These are phyloP conservation scores for Taphrorychus bicolor DNA, from an alignment of 2,888 invertebrate genomes.

Conservation along the genomic window DNA sequence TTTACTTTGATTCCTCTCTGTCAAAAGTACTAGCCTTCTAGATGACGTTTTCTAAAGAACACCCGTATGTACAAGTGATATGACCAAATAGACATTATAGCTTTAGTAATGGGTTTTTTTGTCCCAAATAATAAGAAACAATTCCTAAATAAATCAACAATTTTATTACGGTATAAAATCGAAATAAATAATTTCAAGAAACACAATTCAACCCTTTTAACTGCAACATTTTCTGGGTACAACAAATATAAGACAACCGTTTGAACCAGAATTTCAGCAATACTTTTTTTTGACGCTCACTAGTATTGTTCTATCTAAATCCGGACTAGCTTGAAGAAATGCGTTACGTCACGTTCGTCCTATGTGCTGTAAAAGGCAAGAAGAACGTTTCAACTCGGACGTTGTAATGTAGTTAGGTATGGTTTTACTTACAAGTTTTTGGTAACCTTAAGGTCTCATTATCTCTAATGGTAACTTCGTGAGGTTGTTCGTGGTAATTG, in stretches of 20 bases:
- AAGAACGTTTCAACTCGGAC: slow-evolving; percentile 13
- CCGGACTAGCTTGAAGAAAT: slow-evolving; percentile 13
- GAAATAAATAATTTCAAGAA: slow-evolving; percentile 40
- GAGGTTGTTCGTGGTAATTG: slow-evolving; percentile 79
- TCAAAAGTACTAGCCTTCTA: too few species aligned
- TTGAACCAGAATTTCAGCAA: slow-evolving; percentile 24
- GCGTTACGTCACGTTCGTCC: slow-evolving; percentile 50
- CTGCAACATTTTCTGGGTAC: slow-evolving; percentile 44
- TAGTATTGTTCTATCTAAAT: slow-evolving; percentile 8
- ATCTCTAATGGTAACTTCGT: slow-evolving; percentile 82
- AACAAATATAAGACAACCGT: slow-evolving; percentile 26
- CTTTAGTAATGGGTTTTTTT: too few species aligned
- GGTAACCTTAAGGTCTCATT: slow-evolving; percentile 82
- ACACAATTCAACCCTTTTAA: slow-evolving; percentile 34
- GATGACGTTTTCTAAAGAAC: too few species aligned
- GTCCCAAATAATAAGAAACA: slow-evolving; percentile 7
- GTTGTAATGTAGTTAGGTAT: background rate
- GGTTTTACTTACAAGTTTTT: slow-evolving; percentile 66
- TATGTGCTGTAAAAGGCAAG: slow-evolving; percentile 54
- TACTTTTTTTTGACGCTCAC: slow-evolving; percentile 36
- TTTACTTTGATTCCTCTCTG: too few species aligned
- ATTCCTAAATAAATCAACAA: slow-evolving; percentile 39
- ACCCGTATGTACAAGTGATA: too few species aligned
- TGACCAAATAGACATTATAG: too few species aligned
- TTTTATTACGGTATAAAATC: slow-evolving; percentile 47